Evolutionary conservation across 2,888 invertebrate species (phyloP).

Genomic region (Rhagonycha lutea): DNA sequence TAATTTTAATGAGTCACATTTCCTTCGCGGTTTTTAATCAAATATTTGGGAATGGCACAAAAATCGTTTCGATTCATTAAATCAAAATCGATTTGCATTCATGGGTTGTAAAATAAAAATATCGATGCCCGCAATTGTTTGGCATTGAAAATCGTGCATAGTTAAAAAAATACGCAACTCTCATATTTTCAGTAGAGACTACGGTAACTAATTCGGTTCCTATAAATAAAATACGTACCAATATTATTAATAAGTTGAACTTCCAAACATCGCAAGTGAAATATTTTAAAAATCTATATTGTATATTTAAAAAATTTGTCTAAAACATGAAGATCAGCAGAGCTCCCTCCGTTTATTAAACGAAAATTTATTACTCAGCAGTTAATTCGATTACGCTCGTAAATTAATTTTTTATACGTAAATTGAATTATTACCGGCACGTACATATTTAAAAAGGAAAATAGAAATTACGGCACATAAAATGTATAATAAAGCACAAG

Average conservation of each 20-base stretch:
- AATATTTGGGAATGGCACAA: background rate
- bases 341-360: background rate
- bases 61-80: background rate
- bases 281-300: background rate
- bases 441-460: conserved; percentile 4
- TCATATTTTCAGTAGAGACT: background rate
- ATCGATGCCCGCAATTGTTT: conserved; percentile 1
- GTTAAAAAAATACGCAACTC: conserved; percentile 5
- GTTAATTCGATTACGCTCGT: conserved; percentile 1
- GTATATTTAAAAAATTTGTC: background rate
- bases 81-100: background rate
- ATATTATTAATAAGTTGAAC: background rate
- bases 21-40: background rate
- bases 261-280: background rate
- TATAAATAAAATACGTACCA: conserved; percentile 13
- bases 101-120: background rate
- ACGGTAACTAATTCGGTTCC: background rate
- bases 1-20: background rate
- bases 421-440: background rate
- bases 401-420: background rate
- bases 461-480: conserved; percentile 2
- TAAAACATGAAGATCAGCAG: background rate
- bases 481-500: background rate
- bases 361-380: background rate
- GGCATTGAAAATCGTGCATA: conserved; percentile 11